phyloP scores from a whole-genome alignment of 2,113 vertebrate genomes.

The Plectropomus leopardus region DNA sequence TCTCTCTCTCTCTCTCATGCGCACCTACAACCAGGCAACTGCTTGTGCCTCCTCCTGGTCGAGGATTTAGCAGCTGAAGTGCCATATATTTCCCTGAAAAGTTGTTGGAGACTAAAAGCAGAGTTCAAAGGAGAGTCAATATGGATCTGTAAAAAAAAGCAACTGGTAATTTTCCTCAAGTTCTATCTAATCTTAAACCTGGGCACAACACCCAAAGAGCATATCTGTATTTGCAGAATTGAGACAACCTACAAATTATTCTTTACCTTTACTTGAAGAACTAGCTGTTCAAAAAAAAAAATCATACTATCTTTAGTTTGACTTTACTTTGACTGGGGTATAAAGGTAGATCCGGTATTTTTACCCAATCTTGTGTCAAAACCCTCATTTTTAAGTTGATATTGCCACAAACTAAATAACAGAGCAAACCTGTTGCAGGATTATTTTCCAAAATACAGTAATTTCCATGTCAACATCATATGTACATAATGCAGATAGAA shows the following conservation, averaged over 20 bases:
- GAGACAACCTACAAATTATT: no score
- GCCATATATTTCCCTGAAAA: not conserved
- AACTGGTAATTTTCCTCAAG: no score
- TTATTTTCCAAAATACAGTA: not conserved
- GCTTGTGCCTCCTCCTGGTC: no score
- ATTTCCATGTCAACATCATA: not conserved
- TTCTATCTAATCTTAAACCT: no score
- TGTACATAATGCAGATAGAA: not conserved
- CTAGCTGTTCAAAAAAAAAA: no score
- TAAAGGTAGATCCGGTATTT: not conserved
- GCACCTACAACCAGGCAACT: no score
- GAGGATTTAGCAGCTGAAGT: not conserved
- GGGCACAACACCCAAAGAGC: no score
- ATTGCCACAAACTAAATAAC: not conserved
- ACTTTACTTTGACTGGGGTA: not conserved
- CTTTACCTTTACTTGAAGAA: no score
- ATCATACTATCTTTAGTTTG: not conserved
- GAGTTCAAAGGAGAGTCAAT: not conserved
- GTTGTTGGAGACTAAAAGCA: not conserved
- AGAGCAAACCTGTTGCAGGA: not conserved
- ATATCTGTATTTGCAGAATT: no score
- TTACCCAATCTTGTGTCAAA: not conserved
- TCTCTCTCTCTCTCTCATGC: not conserved
- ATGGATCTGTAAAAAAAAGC: no score
- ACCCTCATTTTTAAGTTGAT: not conserved